Evolutionary conservation across 2,888 invertebrate genomes (phyloP), one percentile per base, ranked within the genome.

Genomic region (Endomychus coccineus): DNA sequence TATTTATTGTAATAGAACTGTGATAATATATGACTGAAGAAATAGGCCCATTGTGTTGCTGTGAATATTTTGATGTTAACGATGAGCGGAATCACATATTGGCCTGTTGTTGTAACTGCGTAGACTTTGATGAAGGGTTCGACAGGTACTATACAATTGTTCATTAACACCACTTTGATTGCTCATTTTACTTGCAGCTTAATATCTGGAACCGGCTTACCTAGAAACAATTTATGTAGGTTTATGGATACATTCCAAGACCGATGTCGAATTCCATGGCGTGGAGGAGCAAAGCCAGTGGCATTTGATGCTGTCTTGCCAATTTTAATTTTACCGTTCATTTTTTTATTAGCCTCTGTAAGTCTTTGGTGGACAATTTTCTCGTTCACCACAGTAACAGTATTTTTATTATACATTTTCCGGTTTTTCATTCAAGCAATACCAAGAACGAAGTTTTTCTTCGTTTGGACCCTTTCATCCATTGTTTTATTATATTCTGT

Each of bases 381-480:
- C 27, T 51, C 60, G 1, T 59, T 58, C 40, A 52, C 54, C 1
- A 54, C 59, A 3, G 54, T 61, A 16, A 40, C 50, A 23, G 44
- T 63, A 24, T 58, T 64, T 28, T 31, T 63, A 23, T 23, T 45
- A 6, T 44, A 58, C 5, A 48, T 62, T 14, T 59, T 52, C 25
- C 54, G 52, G 23, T 56, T 59, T 50, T 45, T 58, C 16, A 54
- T 59, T 16, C 46, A 39, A 36, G 51, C 52, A 3, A 51, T 61
- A 34, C 59, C 58, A n/a, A 42, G 48, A 40, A 80, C 85, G 2
- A 77, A 78, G 54, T 86, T 88, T 61, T 86, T 86, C 60, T 71
- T 76, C 42, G 74, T 79, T 46, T 87, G 87, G 86, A 74, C 79
- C 1, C 56, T 82, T 24, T 76, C 78, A 27, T 83, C 86, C 6